Base-by-base conservation (phyloP, 2,888 invertebrate species). In the Allolobophora icterica region DNA sequence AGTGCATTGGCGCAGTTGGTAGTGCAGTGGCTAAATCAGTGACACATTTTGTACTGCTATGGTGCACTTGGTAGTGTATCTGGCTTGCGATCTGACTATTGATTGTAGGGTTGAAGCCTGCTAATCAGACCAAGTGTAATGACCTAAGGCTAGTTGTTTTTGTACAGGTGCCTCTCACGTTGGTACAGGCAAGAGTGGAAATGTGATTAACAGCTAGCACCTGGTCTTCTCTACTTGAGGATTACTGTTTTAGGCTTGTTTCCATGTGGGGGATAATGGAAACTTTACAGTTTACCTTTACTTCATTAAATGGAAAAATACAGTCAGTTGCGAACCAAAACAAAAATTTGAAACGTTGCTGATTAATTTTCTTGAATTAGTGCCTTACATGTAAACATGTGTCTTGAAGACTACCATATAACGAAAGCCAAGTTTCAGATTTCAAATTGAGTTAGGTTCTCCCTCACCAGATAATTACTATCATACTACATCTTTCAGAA, bases 121-220 rank as follows among this genome's bases (percentile, higher is more conserved):
- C 71, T 71, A n/a, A 71, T 71, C 71, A 71, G 8, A 71, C n/a
- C n/a, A 71, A 71, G 30, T n/a, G 30, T 71, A 71, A 71, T n/a
- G n/a, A n/a, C 71, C 71, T 71, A n/a, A 71, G 71, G 71, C 71
- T n/a, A 17, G 71, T 71, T 71, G 71, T n/a, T 71, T 71, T 71
- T 71, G 30, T n/a, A n/a, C 30, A n/a, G 13, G 5, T 71, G 30
- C 71, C 71, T 71, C 30, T 71, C 71, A 71, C 13, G 13, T 71
- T 71, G n/a, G 71, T 71, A 71, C n/a, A n/a, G 71, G 71, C 71
- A 71, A 30, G 71, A 71, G 71, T 71, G 30, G 71, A n/a, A 71
- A 71, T 0, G 30, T 71, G 71, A 71, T 71, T 30, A n/a, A n/a
- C 71, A n/a, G 52, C n/a, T n/a, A 4, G n/a, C n/a, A n/a, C 30